These are phyloP conservation scores for Cactoblastis cactorum DNA, from an alignment of 2,888 invertebrate genomes.

Conservation along the genomic window DNA sequence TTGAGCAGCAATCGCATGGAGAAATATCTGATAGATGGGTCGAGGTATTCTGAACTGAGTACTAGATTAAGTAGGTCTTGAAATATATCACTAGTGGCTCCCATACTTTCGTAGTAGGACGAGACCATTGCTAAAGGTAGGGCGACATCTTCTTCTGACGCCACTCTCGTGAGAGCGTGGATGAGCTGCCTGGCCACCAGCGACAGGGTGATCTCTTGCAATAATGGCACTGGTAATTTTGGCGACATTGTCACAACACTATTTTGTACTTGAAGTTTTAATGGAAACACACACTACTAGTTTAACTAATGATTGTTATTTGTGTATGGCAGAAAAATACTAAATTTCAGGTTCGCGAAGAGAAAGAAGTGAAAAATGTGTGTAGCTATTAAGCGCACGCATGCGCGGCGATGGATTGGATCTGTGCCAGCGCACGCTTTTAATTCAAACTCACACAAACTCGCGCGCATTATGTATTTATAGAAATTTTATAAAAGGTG, in stretches of 20 bases:
- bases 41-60: slow-evolving; percentile 82
- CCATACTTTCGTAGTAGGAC: slow-evolving; percentile 79
- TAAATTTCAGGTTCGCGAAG: slow-evolving; percentile 50
- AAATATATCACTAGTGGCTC: slow-evolving; percentile 83
- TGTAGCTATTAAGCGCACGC: slow-evolving; percentile 63
- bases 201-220: slow-evolving; percentile 80
- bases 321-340: slow-evolving; percentile 52
- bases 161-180: slow-evolving; percentile 80
- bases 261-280: slow-evolving; percentile 21
- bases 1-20: slow-evolving; percentile 82
- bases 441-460: slow-evolving; percentile 66
- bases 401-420: slow-evolving; percentile 56
- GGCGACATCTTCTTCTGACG: slow-evolving; percentile 78
- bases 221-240: slow-evolving; percentile 78
- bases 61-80: slow-evolving; percentile 84
- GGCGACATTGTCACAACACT: slow-evolving; percentile 79
- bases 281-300: slow-evolving; percentile 38
- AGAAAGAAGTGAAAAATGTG: slow-evolving; percentile 64
- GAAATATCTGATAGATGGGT: slow-evolving; percentile 83
- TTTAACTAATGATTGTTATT: slow-evolving; percentile 38
- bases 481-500: slow-evolving; percentile 72
- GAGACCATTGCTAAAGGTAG: slow-evolving; percentile 80
- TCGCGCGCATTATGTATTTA: slow-evolving; percentile 53
- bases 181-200: slow-evolving; percentile 81
- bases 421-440: slow-evolving; percentile 61